These are phyloP conservation scores for Atta texana DNA, from an alignment of 1,140 invertebrate species.

Conservation along the genomic window DNA sequence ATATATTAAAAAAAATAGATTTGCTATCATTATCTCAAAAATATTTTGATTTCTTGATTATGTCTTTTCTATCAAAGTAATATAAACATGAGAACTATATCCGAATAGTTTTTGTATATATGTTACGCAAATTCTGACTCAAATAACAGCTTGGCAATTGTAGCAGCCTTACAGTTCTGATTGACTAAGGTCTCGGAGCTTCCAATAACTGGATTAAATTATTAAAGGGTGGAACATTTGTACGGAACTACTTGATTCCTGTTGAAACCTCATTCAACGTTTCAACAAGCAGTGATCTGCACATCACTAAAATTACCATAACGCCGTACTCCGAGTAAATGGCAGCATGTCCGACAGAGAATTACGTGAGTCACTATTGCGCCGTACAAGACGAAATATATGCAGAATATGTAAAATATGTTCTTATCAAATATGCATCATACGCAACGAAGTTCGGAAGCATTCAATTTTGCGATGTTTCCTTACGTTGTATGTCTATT, in stretches of 20 bases:
- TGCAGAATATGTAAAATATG: constrained; percentile 60
- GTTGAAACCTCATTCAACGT: constrained; percentile 59
- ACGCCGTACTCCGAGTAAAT: constrained; percentile 43
- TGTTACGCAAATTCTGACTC: constrained; percentile 6
- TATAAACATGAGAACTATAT: background rate
- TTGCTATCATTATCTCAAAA: no score
- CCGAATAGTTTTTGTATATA: background rate
- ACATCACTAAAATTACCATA: constrained; percentile 58
- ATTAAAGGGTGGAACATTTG: constrained; percentile 56
- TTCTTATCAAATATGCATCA: constrained; percentile 49
- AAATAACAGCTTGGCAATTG: constrained; percentile 1
- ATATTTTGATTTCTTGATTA: background rate
- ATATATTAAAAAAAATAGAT: no score
- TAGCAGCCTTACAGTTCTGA: background rate
- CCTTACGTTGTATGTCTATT: background rate
- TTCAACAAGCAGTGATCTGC: constrained; percentile 58
- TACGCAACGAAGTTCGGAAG: constrained; percentile 20
- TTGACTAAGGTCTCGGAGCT: constrained; percentile 5
- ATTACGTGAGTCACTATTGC: constrained; percentile 57
- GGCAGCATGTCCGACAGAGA: constrained; percentile 60
- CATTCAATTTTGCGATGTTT: constrained; percentile 16
- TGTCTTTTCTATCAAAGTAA: background rate
- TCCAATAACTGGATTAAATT: constrained; percentile 56
- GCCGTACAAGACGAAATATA: constrained; percentile 47
- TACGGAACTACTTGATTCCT: constrained; percentile 61